Conservation (phyloP, 2,113 vertebrate species). For the Oncorhynchus tshawytscha region DNA sequence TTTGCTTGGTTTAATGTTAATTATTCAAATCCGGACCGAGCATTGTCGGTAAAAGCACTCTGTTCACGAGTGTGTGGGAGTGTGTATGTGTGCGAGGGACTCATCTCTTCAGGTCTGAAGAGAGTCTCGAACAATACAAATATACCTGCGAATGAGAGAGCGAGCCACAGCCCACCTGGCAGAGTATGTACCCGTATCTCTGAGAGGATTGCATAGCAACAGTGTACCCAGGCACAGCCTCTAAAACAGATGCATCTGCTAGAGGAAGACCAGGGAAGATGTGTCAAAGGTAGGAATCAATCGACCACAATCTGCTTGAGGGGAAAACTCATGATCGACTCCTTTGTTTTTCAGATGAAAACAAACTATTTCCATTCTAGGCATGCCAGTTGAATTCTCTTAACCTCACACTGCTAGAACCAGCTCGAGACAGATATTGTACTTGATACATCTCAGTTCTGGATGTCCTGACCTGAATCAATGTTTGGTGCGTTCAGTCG, state of each 20-base stretch:
- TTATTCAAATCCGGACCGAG: too few relatives aligned
- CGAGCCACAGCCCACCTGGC: slow-evolving; percentile 11
- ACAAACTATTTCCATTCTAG: too few relatives aligned
- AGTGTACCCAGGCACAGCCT: slow-evolving; percentile 16
- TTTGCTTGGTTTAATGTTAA: not conserved
- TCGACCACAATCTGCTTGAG: not conserved
- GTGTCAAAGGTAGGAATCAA: slow-evolving; percentile 52
- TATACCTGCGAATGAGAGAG: slow-evolving; percentile 23
- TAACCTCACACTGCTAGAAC: too few relatives aligned
- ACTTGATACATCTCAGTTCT: too few relatives aligned
- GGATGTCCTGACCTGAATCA: not conserved
- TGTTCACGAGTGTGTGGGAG: too few relatives aligned
- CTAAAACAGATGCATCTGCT: slow-evolving; percentile 56
- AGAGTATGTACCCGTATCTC: slow-evolving; percentile 16
- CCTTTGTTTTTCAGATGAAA: too few relatives aligned
- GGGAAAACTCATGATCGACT: not conserved
- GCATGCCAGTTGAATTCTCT: too few relatives aligned
- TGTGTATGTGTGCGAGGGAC: too few relatives aligned
- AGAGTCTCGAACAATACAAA: too few relatives aligned
- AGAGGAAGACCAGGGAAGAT: slow-evolving; percentile 51
- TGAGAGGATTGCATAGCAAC: slow-evolving; percentile 28
- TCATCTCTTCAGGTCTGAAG: too few relatives aligned
- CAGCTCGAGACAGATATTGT: not conserved
- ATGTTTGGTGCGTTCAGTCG: slow-evolving; percentile 3
- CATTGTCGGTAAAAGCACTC: too few relatives aligned